A percentile compares a stretch with the other conserved stretches of the same genome.
phyloP scores from a whole-genome alignment of 2,113 vertebrate species.

The Zapus hudsonius region DNA sequence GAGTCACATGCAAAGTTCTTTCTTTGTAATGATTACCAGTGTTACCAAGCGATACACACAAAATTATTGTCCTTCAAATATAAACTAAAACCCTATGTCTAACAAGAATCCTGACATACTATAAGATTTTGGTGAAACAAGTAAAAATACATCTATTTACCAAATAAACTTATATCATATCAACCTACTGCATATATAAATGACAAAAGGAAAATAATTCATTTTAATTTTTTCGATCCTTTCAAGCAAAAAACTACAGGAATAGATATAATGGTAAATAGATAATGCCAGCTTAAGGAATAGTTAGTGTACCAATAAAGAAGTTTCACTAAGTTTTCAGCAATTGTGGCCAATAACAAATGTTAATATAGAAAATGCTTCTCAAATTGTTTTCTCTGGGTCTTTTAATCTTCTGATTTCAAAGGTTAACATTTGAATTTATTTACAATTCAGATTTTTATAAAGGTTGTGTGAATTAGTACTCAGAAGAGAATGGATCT shows the following conservation, averaged over 20 bases:
- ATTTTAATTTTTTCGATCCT: background rate
- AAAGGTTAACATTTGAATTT: conserved; percentile 23
- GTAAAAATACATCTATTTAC: background rate
- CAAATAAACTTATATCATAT: background rate
- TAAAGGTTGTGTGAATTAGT: background rate
- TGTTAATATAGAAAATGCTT: background rate
- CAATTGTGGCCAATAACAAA: background rate
- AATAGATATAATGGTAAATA: background rate
- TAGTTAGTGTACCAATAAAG: background rate
- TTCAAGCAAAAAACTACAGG: background rate
- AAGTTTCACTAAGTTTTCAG: no score
- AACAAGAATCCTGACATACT: background rate
- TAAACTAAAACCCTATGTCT: background rate
- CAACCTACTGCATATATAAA: background rate
- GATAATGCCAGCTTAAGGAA: background rate
- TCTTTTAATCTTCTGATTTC: background rate
- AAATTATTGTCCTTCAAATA: background rate
- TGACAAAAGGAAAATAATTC: background rate
- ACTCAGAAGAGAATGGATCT: background rate
- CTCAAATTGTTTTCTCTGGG: conserved; percentile 4
- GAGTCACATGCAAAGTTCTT: no score
- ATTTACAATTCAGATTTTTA: conserved; percentile 20
- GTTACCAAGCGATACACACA: background rate
- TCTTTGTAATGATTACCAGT: background rate
- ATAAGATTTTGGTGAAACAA: background rate